A percentile compares a stretch with the other conserved stretches of the same genome.
Evolutionary conservation across 2,888 invertebrate species (phyloP).

Genomic region (Pheosia tremula): DNA sequence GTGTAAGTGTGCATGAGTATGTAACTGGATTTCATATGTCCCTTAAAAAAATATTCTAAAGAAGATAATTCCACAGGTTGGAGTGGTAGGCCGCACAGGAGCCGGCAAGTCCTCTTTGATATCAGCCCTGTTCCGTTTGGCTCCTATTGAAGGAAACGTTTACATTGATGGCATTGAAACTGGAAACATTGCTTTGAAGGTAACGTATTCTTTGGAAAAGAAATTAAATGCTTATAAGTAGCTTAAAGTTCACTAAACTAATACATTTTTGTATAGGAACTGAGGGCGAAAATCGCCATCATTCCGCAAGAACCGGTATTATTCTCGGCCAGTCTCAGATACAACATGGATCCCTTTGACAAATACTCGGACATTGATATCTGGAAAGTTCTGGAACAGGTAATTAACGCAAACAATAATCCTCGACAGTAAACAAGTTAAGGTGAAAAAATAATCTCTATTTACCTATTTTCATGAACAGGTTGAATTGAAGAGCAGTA

Average conservation of each 20-base stretch:
- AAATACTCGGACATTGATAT: constrained; percentile 81
- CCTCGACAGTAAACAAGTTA: no score
- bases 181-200: constrained; percentile 87
- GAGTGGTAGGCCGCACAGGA: constrained; percentile 94
- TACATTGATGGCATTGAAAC: constrained; percentile 90
- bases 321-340: constrained; percentile 85
- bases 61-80: constrained; percentile 83
- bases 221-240: background rate
- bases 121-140: constrained; percentile 92
- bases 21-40: no score
- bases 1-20: no score
- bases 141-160: constrained; percentile 90
- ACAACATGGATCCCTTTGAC: constrained; percentile 87
- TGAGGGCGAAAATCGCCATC: constrained; percentile 86
- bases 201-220: constrained; percentile 27
- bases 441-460: no score
- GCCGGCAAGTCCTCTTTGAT: constrained; percentile 94
- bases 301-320: constrained; percentile 86
- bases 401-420: constrained; percentile 36
- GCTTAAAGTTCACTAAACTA: background rate
- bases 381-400: constrained; percentile 86
- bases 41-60: no score
- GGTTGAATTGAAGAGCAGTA: constrained; percentile 90
- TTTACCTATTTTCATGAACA: constrained; percentile 36
- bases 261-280: constrained; percentile 74